These are phyloP conservation scores for Drosophila ustulata DNA, from an alignment of 2,888 invertebrate genomes.

Conservation along the genomic window DNA sequence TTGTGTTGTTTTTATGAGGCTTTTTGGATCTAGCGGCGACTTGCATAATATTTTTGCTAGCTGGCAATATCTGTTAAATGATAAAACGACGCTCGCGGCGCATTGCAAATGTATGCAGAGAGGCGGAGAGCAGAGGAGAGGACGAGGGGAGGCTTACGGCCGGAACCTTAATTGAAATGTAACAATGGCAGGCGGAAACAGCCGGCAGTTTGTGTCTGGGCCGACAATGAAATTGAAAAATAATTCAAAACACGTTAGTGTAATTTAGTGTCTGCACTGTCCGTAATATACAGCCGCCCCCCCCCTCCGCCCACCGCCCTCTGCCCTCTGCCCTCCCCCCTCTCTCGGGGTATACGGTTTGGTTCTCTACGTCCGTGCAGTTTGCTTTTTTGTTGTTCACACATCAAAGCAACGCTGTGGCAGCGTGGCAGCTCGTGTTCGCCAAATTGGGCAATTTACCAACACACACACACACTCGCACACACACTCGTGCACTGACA, in stretches of 20 bases:
- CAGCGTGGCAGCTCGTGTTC: slow-evolving; percentile 52
- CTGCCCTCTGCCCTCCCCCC: neutral
- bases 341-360: neutral
- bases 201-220: slow-evolving; percentile 64
- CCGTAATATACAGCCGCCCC: slow-evolving; percentile 28
- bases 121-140: neutral
- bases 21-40: slow-evolving; percentile 46
- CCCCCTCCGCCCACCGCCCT: neutral
- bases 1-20: slow-evolving; percentile 27
- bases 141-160: slow-evolving; percentile 1
- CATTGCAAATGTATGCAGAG: slow-evolving; percentile 2
- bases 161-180: slow-evolving; percentile 71
- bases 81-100: slow-evolving; percentile 71
- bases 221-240: slow-evolving; percentile 82
- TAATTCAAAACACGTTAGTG: slow-evolving; percentile 84
- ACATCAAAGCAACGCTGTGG: slow-evolving; percentile 69
- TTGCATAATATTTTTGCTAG: slow-evolving; percentile 67
- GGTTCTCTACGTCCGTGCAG: slow-evolving; percentile 39
- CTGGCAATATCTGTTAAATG: slow-evolving; percentile 71
- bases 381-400: slow-evolving; percentile 63
- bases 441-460: slow-evolving; percentile 76
- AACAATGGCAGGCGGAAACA: slow-evolving; percentile 75
- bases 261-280: slow-evolving; percentile 80
- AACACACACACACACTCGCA: slow-evolving; percentile 35
- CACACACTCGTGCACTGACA: slow-evolving; percentile 15